Evolutionary conservation across 2,797 vertebrate genomes (phyloP), one percentile per base, ranked within the genome.

Genomic region (Agapornis canus): DNA sequence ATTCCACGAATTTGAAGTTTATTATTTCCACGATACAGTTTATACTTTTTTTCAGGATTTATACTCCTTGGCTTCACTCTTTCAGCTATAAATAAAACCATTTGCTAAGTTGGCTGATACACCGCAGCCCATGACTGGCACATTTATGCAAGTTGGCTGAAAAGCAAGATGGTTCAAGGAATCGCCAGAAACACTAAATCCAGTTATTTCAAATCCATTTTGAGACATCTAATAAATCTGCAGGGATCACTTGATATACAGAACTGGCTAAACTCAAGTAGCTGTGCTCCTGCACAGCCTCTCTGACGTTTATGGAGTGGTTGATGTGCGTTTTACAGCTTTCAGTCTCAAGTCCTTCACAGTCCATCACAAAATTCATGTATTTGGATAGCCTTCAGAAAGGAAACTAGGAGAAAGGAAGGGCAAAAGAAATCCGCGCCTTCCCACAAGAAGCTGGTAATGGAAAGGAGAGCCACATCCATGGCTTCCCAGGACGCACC

Each of bases 1-100:
- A 94, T 97, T 97, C 96, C 92, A 95, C 94, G 96, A 96, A 97
- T 97, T 95, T 95, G 79, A 95, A 94, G 96, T 96, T 97, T 97
- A 97, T 97, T 97, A 97, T 96, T 97, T 97, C 94, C 95, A 97
- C 56, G 71, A 95, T 95, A 93, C 81, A 82, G 96, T 96, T 95
- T 95, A 96, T 97, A 96, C 91, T 95, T 95, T 94, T 96, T 96
- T 96, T 88, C 92, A 94, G 88, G 96, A 97, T 97, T 97, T 97
- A 97, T 97, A 92, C 89, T 90, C 91, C 92, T 96, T 97, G 96
- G 96, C 96, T 94, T 91, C 93, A 71, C 77, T 94, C 86, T 95
- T 96, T 79, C 73, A 91, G 86, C 93, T 96, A 96, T 96, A 97
- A 97, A 96, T 97, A 97, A 97, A 97, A 95, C 95, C 94, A 95